Conservation (phyloP, 2,797 vertebrate genomes). For the Brotula barbata region DNA sequence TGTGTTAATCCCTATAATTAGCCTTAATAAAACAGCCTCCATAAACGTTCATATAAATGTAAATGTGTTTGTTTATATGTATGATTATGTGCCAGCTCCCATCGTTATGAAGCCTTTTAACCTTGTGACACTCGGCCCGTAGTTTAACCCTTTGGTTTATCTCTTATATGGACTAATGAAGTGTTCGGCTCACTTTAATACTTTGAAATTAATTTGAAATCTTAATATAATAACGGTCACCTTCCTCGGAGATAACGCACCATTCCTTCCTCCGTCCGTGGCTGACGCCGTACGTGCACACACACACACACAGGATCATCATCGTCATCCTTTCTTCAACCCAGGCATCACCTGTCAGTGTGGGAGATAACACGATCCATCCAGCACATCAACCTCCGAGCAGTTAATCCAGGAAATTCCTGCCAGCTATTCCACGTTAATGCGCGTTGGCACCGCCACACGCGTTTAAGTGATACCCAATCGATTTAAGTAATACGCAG, state of each 20-base stretch:
- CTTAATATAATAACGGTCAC: no score
- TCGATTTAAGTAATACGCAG: conserved; percentile 1
- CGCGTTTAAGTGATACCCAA: neutral
- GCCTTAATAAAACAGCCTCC: conserved; percentile 18
- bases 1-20: conserved; percentile 30
- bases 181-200: no score
- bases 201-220: no score
- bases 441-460: neutral
- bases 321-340: no score
- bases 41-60: conserved; percentile 28
- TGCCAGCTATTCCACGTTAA: neutral
- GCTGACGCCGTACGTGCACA: no score
- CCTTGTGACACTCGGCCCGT: neutral
- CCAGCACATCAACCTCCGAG: conserved; percentile 31
- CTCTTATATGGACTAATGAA: no score
- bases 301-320: no score
- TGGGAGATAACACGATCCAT: conserved; percentile 14
- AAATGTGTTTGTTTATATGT: conserved; percentile 40
- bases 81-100: conserved; percentile 22
- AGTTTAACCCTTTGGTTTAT: conserved; percentile 29
- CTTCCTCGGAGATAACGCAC: no score
- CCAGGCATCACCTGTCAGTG: conserved; percentile 13
- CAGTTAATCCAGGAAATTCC: conserved; percentile 27
- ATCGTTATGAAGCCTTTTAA: neutral
- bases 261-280: no score